A percentile compares a stretch with the other conserved stretches of the same genome.
phyloP scores from a whole-genome alignment of 2,888 invertebrate genomes.

The Erebia ligea region DNA sequence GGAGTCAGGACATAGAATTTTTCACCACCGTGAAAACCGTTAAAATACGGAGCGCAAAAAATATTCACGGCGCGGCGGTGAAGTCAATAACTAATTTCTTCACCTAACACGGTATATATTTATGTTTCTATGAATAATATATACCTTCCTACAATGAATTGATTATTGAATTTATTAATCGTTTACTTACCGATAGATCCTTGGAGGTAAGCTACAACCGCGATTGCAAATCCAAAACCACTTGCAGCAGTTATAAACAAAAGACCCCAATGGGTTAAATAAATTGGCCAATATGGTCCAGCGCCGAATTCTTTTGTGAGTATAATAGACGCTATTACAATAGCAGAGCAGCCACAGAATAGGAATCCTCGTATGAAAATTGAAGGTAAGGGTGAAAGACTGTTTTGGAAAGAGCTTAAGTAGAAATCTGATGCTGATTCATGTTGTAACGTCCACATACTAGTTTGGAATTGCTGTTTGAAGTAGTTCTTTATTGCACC shows the following conservation, averaged over 20 bases:
- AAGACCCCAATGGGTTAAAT: slow-evolving; percentile 72
- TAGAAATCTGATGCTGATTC: slow-evolving; percentile 62
- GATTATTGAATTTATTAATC: not conserved
- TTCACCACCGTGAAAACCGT: too few species aligned
- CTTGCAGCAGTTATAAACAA: slow-evolving; percentile 58
- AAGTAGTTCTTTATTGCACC: slow-evolving; percentile 59
- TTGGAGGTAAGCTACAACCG: slow-evolving; percentile 49
- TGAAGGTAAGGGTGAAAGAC: slow-evolving; percentile 57
- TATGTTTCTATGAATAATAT: too few species aligned
- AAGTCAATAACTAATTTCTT: too few species aligned
- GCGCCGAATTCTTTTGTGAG: slow-evolving; percentile 42
- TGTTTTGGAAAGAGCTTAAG: slow-evolving; percentile 59
- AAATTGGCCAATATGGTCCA: slow-evolving; percentile 62
- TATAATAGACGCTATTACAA: slow-evolving; percentile 55
- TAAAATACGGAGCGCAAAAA: too few species aligned
- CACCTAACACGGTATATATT: too few species aligned
- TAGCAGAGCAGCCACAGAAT: slow-evolving; percentile 59
- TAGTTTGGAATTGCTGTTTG: slow-evolving; percentile 54
- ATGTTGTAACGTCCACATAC: slow-evolving; percentile 57
- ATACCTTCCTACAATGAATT: too few species aligned
- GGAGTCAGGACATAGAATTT: too few species aligned
- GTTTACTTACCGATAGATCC: slow-evolving; percentile 63
- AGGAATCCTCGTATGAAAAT: slow-evolving; percentile 57
- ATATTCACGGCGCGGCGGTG: too few species aligned
- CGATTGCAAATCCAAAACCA: slow-evolving; percentile 57